Conservation (phyloP, 2,797 vertebrate species). For the Otus scops region DNA sequence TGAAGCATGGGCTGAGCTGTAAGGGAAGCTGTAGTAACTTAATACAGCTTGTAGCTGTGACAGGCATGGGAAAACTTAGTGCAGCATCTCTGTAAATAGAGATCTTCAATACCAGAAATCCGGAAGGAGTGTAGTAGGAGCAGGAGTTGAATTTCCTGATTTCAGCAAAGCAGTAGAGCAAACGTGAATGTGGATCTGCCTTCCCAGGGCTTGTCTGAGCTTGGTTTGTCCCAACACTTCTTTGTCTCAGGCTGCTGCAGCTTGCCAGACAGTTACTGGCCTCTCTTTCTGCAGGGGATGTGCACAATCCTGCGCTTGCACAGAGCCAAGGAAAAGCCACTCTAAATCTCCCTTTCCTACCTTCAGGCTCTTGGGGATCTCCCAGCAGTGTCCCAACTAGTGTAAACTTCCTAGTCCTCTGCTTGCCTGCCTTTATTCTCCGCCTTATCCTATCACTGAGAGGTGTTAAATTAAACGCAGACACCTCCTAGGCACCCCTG, state of each 20-base stretch:
- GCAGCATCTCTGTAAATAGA: neutral
- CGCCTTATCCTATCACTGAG: neutral
- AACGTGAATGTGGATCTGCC: neutral
- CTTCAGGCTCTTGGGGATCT: neutral
- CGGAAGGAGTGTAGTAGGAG: neutral
- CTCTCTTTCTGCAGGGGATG: neutral
- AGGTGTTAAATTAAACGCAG: constrained; percentile 8
- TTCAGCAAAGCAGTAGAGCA: neutral
- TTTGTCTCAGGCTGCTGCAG: neutral
- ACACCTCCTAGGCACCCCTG: neutral
- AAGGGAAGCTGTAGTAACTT: constrained; percentile 18
- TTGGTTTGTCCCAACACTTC: neutral
- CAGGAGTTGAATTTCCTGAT: neutral
- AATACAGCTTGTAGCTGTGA: neutral
- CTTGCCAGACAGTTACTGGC: neutral
- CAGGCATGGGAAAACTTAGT: neutral
- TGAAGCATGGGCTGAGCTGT: neutral
- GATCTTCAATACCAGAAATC: neutral
- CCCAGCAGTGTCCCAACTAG: neutral
- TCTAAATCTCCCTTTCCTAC: neutral
- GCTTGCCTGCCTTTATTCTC: constrained; percentile 8
- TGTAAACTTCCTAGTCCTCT: neutral
- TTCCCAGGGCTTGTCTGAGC: neutral
- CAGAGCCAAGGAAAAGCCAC: neutral
- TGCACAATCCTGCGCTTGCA: neutral